Percentiles rank a stretch among this genome's conserved stretches.
phyloP scores from a whole-genome alignment of 2,888 invertebrate genomes.

The Sisyra nigra region DNA sequence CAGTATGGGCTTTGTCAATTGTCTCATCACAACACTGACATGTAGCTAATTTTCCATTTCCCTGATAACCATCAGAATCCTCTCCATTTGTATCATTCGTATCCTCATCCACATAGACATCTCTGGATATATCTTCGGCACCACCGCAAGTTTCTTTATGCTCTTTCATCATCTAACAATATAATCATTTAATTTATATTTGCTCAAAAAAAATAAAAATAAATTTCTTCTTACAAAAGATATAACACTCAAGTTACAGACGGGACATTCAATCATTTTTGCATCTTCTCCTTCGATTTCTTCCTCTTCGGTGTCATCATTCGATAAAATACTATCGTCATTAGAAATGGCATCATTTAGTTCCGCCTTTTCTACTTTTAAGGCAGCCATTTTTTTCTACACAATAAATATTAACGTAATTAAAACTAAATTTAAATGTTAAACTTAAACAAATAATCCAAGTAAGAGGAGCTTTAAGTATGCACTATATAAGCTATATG shows the following conservation, averaged over 20 bases:
- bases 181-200: not conserved
- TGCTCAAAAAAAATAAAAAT: not conserved
- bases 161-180: constrained; percentile 4
- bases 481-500: not conserved
- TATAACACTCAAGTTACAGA: constrained; percentile 4
- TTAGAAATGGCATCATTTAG: not conserved
- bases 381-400: no score
- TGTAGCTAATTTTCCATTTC: constrained; percentile 7
- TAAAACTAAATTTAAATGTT: no score
- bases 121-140: constrained; percentile 7
- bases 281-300: constrained; percentile 19
- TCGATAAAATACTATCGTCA: constrained; percentile 8
- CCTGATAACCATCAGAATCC: constrained; percentile 9
- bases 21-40: constrained; percentile 12
- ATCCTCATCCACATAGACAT: constrained; percentile 11
- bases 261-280: constrained; percentile 9
- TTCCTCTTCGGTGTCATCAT: constrained; percentile 13
- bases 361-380: not conserved
- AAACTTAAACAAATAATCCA: no score
- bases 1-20: constrained; percentile 11
- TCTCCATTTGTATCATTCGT: constrained; percentile 13
- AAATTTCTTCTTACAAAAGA: constrained; percentile 4
- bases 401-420: no score
- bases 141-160: constrained; percentile 4
- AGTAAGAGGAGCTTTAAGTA: no score